Base-by-base conservation (phyloP, 2,113 vertebrate species). In the Eulemur macaco region DNA sequence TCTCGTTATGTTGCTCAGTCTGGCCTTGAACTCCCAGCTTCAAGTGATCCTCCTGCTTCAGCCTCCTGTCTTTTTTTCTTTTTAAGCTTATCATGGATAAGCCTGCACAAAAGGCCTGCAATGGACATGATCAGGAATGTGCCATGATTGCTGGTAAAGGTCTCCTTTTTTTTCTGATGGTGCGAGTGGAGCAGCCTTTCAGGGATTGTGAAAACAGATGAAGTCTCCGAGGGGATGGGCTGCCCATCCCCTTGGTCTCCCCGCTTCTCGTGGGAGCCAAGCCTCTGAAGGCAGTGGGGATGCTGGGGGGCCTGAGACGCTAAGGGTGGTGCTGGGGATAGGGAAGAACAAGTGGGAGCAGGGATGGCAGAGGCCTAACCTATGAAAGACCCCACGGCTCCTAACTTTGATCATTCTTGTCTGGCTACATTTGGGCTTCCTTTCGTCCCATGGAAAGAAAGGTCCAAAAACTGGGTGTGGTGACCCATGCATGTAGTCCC, bases 381-480 rank as follows among this genome's bases (percentile, higher is more conserved):
- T 54, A 5, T 6, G 54, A 21, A 56, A 56, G 27, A 63, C 29
- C 27, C n/a, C 45, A 50, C 21, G 9, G 1, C 47, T 76, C 47
- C 89, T 60, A 64, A 74, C 37, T 64, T 60, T 50, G 18, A 37
- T 25, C 8, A 34, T 45, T 89, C 80, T 34, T 77, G 14, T 71
- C 89, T 39, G 8, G 23, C 42, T 91, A 42, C 14, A 7, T 77
- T 68, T 71, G 37, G 21, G 17, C 54, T 91, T 94, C 69, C 25
- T 47, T 84, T 88, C 78, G 83, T 45, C 47, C 23, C 71, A 71
- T 81, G 69, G 39, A 73, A 73, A 90, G 50, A 76, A 77, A 64
- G 52, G 27, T 20, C 60, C 34, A 17, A 39, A 27, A 14, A 25
- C 12, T 85, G 31, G 45, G 50, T 7, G 15, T 27, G 21, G 11